phyloP scores from a whole-genome alignment of 2,797 vertebrate genomes.

The Ambastaia sidthimunki region DNA sequence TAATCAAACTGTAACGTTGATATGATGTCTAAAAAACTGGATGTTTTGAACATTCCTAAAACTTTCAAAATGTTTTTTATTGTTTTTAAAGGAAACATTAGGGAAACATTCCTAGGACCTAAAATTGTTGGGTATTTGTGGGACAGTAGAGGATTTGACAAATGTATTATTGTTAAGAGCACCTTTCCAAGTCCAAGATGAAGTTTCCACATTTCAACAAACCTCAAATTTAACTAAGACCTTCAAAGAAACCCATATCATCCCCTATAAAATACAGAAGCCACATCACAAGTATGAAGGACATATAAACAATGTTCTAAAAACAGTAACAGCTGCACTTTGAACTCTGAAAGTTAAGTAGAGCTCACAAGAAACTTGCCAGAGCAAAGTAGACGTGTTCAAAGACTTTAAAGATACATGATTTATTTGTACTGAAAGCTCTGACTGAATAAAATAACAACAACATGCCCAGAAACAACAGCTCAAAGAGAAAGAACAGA shows the following conservation, averaged over 20 bases:
- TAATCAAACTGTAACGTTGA: too few relatives aligned
- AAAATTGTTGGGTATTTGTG: not conserved
- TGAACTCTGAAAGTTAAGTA: constrained; percentile 29
- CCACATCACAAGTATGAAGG: constrained; percentile 43
- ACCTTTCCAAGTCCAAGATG: constrained; percentile 7
- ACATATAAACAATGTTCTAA: constrained; percentile 35
- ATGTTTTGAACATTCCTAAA: too few relatives aligned
- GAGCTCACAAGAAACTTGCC: constrained; percentile 20
- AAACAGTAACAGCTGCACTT: constrained; percentile 43
- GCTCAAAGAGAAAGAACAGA: constrained; percentile 35
- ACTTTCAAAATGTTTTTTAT: too few relatives aligned
- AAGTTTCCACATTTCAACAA: not conserved
- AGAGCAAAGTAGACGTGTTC: constrained; percentile 40
- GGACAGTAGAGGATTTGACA: constrained; percentile 21
- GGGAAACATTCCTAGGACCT: too few relatives aligned
- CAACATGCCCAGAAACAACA: constrained; percentile 36
- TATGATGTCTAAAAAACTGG: too few relatives aligned
- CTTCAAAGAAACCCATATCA: constrained; percentile 26
- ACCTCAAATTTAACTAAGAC: not conserved
- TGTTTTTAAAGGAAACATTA: too few relatives aligned
- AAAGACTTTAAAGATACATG: constrained; percentile 31
- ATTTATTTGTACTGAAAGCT: constrained; percentile 44
- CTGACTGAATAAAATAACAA: constrained; percentile 44
- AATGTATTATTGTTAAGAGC: not conserved
- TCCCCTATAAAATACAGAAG: constrained; percentile 22